Percentiles rank a stretch among this genome's conserved stretches.
phyloP scores from a whole-genome alignment of 2,888 invertebrate genomes.

The Hyppa rectilinea region DNA sequence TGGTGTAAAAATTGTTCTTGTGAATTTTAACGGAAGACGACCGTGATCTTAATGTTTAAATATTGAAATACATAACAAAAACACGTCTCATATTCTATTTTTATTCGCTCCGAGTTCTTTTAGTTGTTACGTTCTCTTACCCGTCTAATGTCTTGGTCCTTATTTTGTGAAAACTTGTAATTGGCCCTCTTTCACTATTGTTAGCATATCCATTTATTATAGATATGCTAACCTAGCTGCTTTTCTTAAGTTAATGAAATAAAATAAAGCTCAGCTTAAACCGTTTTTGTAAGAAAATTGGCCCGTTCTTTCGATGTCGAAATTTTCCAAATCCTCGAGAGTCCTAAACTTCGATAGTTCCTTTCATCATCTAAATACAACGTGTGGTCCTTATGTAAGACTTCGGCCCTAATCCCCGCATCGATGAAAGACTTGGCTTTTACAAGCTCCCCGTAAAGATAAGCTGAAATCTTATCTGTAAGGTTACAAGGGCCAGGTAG shows the following conservation, averaged over 20 bases:
- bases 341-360: slow-evolving; percentile 33
- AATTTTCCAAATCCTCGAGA: slow-evolving; percentile 3
- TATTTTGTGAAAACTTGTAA: too few relatives aligned
- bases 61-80: background rate
- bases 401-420: slow-evolving; percentile 49
- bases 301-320: background rate
- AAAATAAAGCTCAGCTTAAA: background rate
- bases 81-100: too few relatives aligned
- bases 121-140: too few relatives aligned
- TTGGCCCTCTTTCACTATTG: too few relatives aligned
- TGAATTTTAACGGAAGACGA: slow-evolving; percentile 35
- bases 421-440: slow-evolving; percentile 57
- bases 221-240: too few relatives aligned
- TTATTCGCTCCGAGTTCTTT: too few relatives aligned
- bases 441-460: slow-evolving; percentile 59
- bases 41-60: background rate
- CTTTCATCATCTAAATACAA: slow-evolving; percentile 38
- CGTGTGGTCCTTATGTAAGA: slow-evolving; percentile 36
- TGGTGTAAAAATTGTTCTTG: slow-evolving; percentile 43
- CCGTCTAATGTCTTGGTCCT: too few relatives aligned
- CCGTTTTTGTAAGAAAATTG: background rate
- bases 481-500: slow-evolving; percentile 59
- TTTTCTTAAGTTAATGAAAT: too few relatives aligned
- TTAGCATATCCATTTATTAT: too few relatives aligned
- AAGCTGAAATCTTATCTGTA: slow-evolving; percentile 64